Base-by-base conservation (phyloP, 1,140 invertebrate genomes). In the Archivesica marissinica region DNA sequence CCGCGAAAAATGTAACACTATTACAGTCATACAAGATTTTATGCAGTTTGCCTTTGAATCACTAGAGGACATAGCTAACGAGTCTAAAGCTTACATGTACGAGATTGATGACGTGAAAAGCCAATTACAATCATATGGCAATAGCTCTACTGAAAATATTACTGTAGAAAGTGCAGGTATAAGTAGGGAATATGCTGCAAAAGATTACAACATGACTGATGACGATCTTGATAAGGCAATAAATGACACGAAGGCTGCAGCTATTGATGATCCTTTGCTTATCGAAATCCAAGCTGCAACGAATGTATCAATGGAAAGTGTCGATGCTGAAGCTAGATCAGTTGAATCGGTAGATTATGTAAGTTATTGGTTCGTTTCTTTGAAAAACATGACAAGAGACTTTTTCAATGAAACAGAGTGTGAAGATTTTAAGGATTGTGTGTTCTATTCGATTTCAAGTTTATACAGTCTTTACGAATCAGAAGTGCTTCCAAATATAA, bases 311-410 rank as follows among this genome's bases (percentile, higher is more conserved):
- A 59, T 30, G 15, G 2, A 9, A 0, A 3, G 39, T 15, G 17
- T 81, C 39, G 17, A 72, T 25, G 59, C 28, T 30, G 41, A 81
- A 44, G 30, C 35, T n/a, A 38, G 52, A 1, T 25, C 28, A 39
- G 47, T 39, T n/a, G 56, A 81, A n/a, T 72, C 56, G 23, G 41
- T 81, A n/a, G 28, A 56, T 25, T n/a, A 72, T n/a, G 15, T 81
- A 3, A 72, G 44, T 50, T 66, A 72, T 15, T 81, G 79, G 79
- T 20, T 81, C 30, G 0, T 41, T 15, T 64, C 20, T 1, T 72
- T 81, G 79, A 38, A 81, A 54, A 59, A 81, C 41, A 25, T 68
- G 9, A 39, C 79, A 11, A 9, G 6, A 2, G 47, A 81, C 39
- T 81, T 56, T 59, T 72, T 72, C 59, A 41, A 23, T 11, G 23